Percentiles rank a stretch among this genome's conserved stretches.
Conservation (phyloP, 2,888 invertebrate species). For the Chaetoderma sp. region DNA sequence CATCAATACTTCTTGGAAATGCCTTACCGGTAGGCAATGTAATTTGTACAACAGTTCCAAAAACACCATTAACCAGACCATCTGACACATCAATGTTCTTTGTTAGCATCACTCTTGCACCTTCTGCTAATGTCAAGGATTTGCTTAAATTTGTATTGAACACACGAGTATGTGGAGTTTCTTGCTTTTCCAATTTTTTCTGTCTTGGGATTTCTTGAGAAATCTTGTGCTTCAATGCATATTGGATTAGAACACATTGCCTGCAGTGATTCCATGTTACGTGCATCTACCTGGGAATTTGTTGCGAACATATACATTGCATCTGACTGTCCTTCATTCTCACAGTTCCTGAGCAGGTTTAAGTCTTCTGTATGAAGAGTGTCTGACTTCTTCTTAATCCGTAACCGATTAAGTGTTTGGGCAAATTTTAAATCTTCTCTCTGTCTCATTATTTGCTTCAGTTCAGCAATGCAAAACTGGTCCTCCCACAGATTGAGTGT, state of each 20-base stretch:
- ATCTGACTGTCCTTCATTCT: conserved; percentile 14
- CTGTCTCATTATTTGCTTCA: conserved; percentile 1
- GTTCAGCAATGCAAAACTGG: conserved; percentile 3
- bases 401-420: conserved; percentile 19
- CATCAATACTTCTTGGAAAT: background rate
- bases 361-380: background rate
- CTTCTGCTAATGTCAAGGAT: background rate
- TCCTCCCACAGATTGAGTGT: background rate
- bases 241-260: conserved; percentile 3
- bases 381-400: conserved; percentile 16
- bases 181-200: conserved; percentile 14
- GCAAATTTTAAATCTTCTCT: conserved; percentile 7
- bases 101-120: conserved; percentile 16
- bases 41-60: background rate
- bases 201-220: conserved; percentile 13
- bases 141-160: background rate
- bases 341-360: conserved; percentile 6
- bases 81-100: conserved; percentile 1
- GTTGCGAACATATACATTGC: conserved; percentile 26
- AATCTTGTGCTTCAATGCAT: conserved; percentile 23
- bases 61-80: conserved; percentile 2
- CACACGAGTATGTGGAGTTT: background rate
- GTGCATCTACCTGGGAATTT: conserved; percentile 21
- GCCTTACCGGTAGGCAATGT: background rate
- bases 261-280: conserved; percentile 14